phyloP scores from a whole-genome alignment of 1,140 invertebrate species.

The Parapsyche elsis region DNA sequence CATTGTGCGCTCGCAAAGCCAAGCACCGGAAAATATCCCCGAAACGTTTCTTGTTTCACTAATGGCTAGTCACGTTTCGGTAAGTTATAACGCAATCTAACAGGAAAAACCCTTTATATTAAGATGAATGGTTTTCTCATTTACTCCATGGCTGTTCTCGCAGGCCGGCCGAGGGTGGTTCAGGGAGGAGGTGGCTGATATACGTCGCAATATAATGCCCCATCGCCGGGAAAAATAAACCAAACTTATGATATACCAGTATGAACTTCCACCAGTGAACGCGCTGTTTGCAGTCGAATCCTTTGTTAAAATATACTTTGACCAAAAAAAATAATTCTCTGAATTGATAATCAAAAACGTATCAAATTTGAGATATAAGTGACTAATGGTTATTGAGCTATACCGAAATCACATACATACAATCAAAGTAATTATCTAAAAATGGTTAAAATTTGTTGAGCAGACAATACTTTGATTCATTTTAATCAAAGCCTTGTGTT shows the following conservation, averaged over 20 bases:
- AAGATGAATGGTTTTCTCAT: conserved; percentile 56
- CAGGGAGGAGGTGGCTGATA: conserved; percentile 46
- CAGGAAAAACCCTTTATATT: conserved; percentile 57
- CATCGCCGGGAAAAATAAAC: conserved; percentile 56
- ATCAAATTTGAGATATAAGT: too few relatives aligned
- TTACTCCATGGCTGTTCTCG: conserved; percentile 49
- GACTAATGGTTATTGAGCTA: too few relatives aligned
- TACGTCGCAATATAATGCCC: conserved; percentile 56
- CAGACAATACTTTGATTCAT: too few relatives aligned
- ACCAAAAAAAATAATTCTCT: background rate
- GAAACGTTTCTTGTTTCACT: conserved; percentile 30
- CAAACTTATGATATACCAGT: conserved; percentile 57
- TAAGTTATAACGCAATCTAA: conserved; percentile 55
- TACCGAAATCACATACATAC: too few relatives aligned
- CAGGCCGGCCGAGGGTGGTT: conserved; percentile 25
- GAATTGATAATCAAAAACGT: background rate
- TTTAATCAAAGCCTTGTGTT: too few relatives aligned
- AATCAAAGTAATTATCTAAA: too few relatives aligned
- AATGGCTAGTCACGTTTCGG: conserved; percentile 44
- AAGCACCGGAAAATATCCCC: conserved; percentile 1
- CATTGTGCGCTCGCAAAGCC: background rate
- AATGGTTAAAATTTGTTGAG: too few relatives aligned
- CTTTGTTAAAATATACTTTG: conserved; percentile 21
- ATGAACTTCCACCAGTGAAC: conserved; percentile 49
- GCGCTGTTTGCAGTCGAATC: conserved; percentile 26